Conservation (phyloP, 2,888 invertebrate species). For the Elysia crispata region DNA sequence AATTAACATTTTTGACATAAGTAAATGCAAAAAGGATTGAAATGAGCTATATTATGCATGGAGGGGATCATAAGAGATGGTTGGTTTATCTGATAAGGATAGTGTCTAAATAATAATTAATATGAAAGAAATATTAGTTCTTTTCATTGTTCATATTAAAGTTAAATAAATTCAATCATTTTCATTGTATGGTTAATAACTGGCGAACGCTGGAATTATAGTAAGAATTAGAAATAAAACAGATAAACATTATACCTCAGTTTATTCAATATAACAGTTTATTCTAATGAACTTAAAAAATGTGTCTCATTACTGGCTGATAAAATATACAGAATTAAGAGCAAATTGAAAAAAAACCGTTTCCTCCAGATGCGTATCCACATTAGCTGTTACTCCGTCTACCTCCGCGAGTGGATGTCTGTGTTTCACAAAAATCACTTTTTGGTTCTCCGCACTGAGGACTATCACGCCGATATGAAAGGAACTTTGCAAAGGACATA, state of each 20-base stretch:
- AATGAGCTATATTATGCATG: too few relatives aligned
- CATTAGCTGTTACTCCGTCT: constrained; percentile 49
- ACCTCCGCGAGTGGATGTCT: constrained; percentile 58
- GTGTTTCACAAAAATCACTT: constrained; percentile 58
- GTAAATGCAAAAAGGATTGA: too few relatives aligned
- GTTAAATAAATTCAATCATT: too few relatives aligned
- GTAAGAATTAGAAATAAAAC: too few relatives aligned
- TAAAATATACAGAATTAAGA: background rate
- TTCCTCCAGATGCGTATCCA: constrained; percentile 27
- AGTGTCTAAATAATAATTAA: background rate
- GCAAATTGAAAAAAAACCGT: background rate
- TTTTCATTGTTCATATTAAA: background rate
- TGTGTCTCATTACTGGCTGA: too few relatives aligned
- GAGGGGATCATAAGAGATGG: too few relatives aligned
- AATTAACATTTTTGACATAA: too few relatives aligned
- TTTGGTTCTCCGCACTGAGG: constrained; percentile 57
- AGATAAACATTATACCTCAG: too few relatives aligned
- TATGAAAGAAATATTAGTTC: background rate
- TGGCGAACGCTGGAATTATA: too few relatives aligned
- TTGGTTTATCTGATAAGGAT: background rate
- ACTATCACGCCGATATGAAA: constrained; percentile 53
- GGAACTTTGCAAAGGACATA: constrained; percentile 46
- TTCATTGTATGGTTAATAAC: too few relatives aligned
- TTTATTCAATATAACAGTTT: too few relatives aligned
- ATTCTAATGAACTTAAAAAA: too few relatives aligned